These are phyloP conservation scores for Chinchilla lanigera DNA, from an alignment of 2,113 vertebrate genomes.

Conservation along the genomic window DNA sequence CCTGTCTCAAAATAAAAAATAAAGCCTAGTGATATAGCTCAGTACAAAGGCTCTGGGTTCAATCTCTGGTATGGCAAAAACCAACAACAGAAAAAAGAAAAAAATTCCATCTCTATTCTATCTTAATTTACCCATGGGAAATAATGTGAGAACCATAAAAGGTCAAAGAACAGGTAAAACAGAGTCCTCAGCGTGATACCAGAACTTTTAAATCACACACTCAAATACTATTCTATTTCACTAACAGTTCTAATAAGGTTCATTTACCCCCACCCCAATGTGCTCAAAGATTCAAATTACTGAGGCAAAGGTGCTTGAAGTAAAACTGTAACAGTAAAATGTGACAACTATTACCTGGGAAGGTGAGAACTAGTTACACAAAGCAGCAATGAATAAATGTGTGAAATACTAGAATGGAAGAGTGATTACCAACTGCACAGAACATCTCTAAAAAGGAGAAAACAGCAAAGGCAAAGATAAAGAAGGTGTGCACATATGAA, in stretches of 20 bases:
- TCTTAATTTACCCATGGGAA: slow-evolving; percentile 1
- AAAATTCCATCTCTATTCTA: neutral
- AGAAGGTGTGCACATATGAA: neutral
- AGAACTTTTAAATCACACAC: neutral
- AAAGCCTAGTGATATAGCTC: neutral
- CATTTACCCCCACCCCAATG: neutral
- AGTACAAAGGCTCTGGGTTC: neutral
- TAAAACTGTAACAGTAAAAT: slow-evolving; percentile 27
- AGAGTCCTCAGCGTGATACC: neutral
- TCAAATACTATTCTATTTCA: slow-evolving; percentile 35
- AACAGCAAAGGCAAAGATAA: neutral
- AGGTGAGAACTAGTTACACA: slow-evolving; percentile 55
- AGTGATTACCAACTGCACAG: neutral
- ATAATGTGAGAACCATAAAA: slow-evolving; percentile 2
- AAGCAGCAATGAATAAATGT: neutral
- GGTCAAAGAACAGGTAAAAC: neutral
- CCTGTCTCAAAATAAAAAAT: neutral
- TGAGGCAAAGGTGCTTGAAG: slow-evolving; percentile 31
- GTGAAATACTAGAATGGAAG: neutral
- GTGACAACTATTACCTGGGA: neutral
- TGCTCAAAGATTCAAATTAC: slow-evolving; percentile 22
- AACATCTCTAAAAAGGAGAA: neutral
- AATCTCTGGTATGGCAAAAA: neutral
- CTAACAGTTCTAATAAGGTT: slow-evolving; percentile 18
- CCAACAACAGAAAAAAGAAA: neutral